Conservation (phyloP, 2,888 invertebrate species). For the Loripinus fragilis region DNA sequence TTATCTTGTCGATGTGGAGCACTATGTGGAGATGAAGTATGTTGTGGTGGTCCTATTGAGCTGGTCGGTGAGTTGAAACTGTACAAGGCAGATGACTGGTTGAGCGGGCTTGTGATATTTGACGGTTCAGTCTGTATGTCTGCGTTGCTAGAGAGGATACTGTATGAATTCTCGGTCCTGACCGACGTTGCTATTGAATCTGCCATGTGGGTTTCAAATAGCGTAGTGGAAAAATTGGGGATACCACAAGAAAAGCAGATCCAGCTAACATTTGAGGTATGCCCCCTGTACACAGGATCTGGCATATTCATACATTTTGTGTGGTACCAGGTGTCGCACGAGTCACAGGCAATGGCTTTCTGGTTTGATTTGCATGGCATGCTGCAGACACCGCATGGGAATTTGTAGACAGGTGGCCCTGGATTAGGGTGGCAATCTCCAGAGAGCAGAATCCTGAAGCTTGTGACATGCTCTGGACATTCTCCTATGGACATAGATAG, state of each 20-base stretch:
- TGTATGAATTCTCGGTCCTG: constrained; percentile 5
- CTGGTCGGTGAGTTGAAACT: background rate
- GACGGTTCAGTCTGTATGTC: background rate
- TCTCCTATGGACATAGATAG: no score
- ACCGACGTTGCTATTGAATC: constrained; percentile 18
- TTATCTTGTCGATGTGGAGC: background rate
- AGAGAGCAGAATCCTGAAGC: no score
- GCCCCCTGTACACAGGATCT: background rate
- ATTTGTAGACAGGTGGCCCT: no score
- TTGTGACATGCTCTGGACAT: no score
- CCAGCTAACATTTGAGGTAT: constrained; percentile 1
- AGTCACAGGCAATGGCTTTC: constrained; percentile 8
- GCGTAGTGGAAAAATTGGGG: constrained; percentile 14
- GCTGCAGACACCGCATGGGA: background rate
- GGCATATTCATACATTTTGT: constrained; percentile 17
- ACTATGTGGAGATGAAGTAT: background rate
- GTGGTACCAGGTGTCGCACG: constrained; percentile 15
- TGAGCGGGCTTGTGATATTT: background rate
- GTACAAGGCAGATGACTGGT: background rate
- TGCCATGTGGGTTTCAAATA: background rate
- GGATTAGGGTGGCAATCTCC: no score
- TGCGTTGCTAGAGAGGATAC: constrained; percentile 3
- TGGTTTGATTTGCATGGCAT: constrained; percentile 14
- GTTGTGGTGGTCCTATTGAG: background rate
- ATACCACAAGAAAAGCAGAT: constrained; percentile 16